Percentiles rank a stretch among this genome's conserved stretches.
Evolutionary conservation across 2,113 vertebrate genomes (phyloP).

Genomic region (Condylura cristata): DNA sequence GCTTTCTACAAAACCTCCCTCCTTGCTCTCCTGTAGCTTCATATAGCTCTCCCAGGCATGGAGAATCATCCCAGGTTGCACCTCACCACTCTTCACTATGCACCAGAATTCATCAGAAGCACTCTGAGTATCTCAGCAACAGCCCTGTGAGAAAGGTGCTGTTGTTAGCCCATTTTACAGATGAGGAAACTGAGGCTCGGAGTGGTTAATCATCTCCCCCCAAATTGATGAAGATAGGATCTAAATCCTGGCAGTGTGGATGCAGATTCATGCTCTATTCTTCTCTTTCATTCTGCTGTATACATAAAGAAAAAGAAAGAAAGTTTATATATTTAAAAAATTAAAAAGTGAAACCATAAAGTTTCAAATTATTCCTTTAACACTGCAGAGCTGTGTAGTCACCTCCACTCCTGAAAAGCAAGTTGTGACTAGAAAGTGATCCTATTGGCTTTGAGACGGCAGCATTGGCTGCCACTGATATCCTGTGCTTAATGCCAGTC

Average conservation of each 20-base stretch:
- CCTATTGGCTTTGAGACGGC: background rate
- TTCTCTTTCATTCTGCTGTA: background rate
- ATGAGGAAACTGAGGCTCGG: background rate
- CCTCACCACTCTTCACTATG: background rate
- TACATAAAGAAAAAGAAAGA: background rate
- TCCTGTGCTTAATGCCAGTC: background rate
- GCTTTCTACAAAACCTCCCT: background rate
- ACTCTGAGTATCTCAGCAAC: background rate
- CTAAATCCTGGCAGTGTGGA: background rate
- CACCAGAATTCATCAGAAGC: background rate
- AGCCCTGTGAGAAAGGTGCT: background rate
- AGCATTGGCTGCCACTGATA: background rate
- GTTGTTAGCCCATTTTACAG: background rate
- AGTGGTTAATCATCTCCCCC: background rate
- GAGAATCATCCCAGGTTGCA: background rate
- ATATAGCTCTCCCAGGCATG: background rate
- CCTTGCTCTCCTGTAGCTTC: background rate
- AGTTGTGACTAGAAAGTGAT: conserved; percentile 13
- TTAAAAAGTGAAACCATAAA: background rate
- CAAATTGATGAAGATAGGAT: background rate
- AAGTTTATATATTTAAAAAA: background rate
- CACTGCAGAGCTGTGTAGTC: background rate
- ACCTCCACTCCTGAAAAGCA: background rate
- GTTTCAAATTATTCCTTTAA: conserved; percentile 11
- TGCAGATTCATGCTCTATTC: background rate